A percentile compares a stretch with the other conserved stretches of the same genome.
phyloP scores from a whole-genome alignment of 2,797 vertebrate species.

The Darevskia mixta region DNA sequence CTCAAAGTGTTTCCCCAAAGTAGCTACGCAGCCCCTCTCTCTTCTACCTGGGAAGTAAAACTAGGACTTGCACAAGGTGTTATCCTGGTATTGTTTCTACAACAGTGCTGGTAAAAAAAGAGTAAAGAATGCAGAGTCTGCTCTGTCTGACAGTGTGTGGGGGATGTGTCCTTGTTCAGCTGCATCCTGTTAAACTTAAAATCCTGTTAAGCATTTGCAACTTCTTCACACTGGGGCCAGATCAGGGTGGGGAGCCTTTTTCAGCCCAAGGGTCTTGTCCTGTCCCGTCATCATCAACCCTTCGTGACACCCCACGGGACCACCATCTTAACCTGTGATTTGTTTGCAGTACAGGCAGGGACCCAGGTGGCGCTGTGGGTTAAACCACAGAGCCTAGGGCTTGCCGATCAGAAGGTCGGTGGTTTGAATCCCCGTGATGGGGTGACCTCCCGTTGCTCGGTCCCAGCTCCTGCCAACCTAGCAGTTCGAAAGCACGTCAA shows the following conservation, averaged over 20 bases:
- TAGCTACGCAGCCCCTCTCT: background rate
- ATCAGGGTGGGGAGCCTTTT: too few relatives aligned
- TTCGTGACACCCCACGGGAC: too few relatives aligned
- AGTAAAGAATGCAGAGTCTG: background rate
- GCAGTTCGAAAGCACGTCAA: too few relatives aligned
- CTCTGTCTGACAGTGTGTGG: background rate
- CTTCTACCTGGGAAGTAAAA: background rate
- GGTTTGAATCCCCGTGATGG: too few relatives aligned
- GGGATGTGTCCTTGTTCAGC: background rate
- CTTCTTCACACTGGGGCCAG: background rate
- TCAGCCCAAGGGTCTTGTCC: too few relatives aligned
- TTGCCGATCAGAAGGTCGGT: too few relatives aligned
- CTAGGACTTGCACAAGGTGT: background rate
- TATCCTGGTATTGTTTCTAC: background rate
- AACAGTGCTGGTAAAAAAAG: background rate
- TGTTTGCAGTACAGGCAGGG: background rate
- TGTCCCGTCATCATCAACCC: too few relatives aligned
- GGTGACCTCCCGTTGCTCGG: too few relatives aligned
- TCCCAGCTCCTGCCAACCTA: too few relatives aligned
- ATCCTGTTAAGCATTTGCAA: background rate
- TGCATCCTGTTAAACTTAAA: background rate
- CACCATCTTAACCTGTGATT: background rate
- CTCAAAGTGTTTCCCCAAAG: background rate
- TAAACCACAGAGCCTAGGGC: too few relatives aligned
- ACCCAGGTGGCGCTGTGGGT: too few relatives aligned